phyloP scores from a whole-genome alignment of 2,888 invertebrate genomes.

The Lathronympha strigana region DNA sequence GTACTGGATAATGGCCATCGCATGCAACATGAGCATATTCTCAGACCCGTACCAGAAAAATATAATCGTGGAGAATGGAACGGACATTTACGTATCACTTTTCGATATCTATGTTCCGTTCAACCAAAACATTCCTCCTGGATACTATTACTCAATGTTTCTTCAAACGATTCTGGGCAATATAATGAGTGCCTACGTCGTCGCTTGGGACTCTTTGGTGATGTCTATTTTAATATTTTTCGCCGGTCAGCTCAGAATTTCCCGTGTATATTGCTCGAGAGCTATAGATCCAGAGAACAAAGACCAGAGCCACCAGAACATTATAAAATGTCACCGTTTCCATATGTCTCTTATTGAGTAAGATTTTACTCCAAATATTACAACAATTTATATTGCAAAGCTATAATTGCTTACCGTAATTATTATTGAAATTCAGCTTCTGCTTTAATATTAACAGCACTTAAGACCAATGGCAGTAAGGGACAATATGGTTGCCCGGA shows the following conservation, averaged over 20 bases:
- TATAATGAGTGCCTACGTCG: conserved; percentile 59
- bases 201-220: conserved; percentile 66
- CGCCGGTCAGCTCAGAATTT: conserved; percentile 64
- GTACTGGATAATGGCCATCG: conserved; percentile 60
- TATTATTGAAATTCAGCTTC: too few species aligned
- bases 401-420: too few species aligned
- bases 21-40: conserved; percentile 63
- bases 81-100: conserved; percentile 57
- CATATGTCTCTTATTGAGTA: conserved; percentile 56
- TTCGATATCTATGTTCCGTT: conserved; percentile 61
- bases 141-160: conserved; percentile 62
- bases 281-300: conserved; percentile 47
- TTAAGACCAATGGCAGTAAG: too few species aligned
- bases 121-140: conserved; percentile 56
- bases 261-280: conserved; percentile 53
- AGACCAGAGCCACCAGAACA: conserved; percentile 54
- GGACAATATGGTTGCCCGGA: too few species aligned
- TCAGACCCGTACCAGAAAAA: conserved; percentile 64
- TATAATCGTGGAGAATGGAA: conserved; percentile 55
- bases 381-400: too few species aligned
- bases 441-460: too few species aligned
- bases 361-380: conserved; percentile 45
- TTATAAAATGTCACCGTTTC: conserved; percentile 60
- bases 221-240: conserved; percentile 69
- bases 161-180: conserved; percentile 62